phyloP scores from a whole-genome alignment of 2,113 vertebrate species.

The Dromas ardeola region DNA sequence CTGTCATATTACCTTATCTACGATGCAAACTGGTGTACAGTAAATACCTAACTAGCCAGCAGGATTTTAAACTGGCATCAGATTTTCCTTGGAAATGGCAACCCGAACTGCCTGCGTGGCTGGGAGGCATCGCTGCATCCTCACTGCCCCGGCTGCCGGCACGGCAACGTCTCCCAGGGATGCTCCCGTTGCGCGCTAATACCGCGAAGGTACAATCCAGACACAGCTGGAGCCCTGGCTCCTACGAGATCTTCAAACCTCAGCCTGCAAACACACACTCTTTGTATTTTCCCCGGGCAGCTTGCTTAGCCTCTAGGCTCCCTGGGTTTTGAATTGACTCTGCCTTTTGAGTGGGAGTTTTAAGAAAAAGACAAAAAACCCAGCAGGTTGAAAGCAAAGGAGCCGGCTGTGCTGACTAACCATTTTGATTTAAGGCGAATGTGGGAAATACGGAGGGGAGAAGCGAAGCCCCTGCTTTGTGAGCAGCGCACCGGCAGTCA shows the following conservation, averaged over 20 bases:
- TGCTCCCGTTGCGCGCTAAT: neutral
- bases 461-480: neutral
- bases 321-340: conserved; percentile 15
- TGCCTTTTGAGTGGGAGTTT: conserved; percentile 55
- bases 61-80: neutral
- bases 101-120: neutral
- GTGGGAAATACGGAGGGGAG: neutral
- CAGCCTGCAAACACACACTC: neutral
- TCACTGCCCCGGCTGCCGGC: neutral
- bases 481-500: neutral
- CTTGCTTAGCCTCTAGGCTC: conserved; percentile 24
- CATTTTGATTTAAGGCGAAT: neutral
- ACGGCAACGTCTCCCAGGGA: neutral
- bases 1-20: neutral
- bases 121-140: neutral
- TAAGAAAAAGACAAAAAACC: neutral
- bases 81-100: neutral
- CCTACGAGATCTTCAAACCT: neutral
- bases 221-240: conserved; percentile 20
- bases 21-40: fast-evolving
- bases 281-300: conserved; percentile 32
- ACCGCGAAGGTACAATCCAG: neutral
- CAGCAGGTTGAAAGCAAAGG: conserved; percentile 45
- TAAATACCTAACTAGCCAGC: neutral
- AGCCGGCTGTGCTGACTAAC: neutral